Evolutionary conservation across 2,797 vertebrate species (phyloP), one percentile per base, ranked within the genome.

Genomic region (Argentina silus): DNA sequence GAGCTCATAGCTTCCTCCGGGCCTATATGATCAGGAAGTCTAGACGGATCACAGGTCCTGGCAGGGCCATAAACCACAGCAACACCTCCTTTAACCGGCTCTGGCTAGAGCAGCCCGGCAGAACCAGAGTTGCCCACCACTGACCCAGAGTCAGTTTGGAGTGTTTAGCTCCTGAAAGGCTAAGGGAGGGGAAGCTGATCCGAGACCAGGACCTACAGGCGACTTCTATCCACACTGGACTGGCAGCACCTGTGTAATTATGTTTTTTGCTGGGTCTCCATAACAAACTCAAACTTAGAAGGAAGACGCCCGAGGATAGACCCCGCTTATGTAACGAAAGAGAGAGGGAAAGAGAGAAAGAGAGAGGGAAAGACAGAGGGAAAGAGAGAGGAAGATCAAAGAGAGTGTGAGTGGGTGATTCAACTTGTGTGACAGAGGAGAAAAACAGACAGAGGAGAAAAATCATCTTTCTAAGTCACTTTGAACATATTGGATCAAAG

Each of bases 211-310:
- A 17, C 6, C 17, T 14, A 50, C 51, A 55, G 11, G 23, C 53
- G 27, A 55, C 44, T 21, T 55, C 17, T 57, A 47, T 36, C 65
- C 21, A 62, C 11, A 48, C 66, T 42, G 59, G 62, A 66, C 42
- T 63, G 68, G 72, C 72, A 45, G 63, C 64, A 71, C 59, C 57
- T 61, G 72, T 21, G 67, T 15, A 48, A 19, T 45, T 17, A 64
- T 69, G 45, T 69, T 66, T n/a, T 69, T 45, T 14, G n/a, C 8
- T 43, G 3, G 51, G 53, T 72, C 47, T 69, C 79, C 60, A 68
- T 66, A 64, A 72, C 53, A 53, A 75, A 69, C 48, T 57, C n/a
- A 57, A 55, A 68, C 43, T 50, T 19, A 27, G 42, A 72, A 57
- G 43, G 61, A 70, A 72, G 45, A 19, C 11, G 27, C 27, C 66